Evolutionary conservation across 2,797 vertebrate species (phyloP).

Genomic region (Okamejei kenojei): DNA sequence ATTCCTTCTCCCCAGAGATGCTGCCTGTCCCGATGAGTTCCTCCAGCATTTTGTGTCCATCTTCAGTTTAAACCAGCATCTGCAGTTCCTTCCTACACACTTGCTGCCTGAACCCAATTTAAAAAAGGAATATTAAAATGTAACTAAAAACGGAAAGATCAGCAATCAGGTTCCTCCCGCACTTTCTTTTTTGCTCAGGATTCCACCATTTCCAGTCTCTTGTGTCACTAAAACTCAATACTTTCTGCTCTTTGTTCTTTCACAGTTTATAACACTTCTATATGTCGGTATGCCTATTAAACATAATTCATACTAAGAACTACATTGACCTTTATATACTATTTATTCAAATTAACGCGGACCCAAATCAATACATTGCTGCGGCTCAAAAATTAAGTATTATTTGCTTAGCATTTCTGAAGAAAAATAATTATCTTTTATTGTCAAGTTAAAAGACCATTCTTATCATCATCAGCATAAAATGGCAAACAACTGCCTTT

Average conservation of each 20-base stretch:
- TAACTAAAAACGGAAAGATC: neutral
- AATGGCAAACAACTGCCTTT: neutral
- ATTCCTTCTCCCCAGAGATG: too few relatives aligned
- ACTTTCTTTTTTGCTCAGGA: too few relatives aligned
- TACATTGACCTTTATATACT: neutral
- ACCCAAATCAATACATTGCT: neutral
- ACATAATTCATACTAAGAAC: neutral
- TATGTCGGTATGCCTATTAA: too few relatives aligned
- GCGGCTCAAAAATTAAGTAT: neutral
- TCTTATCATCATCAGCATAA: constrained; percentile 4
- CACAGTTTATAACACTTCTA: neutral
- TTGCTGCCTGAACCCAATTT: neutral
- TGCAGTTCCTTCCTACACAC: too few relatives aligned
- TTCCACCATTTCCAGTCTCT: too few relatives aligned
- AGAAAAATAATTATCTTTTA: neutral
- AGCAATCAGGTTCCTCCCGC: neutral
- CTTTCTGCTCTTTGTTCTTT: too few relatives aligned
- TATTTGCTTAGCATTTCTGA: neutral
- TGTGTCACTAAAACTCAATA: too few relatives aligned
- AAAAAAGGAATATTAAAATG: neutral
- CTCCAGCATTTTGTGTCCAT: too few relatives aligned
- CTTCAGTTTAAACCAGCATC: too few relatives aligned
- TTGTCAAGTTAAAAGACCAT: neutral
- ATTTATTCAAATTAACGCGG: neutral
- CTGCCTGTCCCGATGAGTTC: too few relatives aligned